Evolutionary conservation across 2,888 invertebrate species (phyloP).

Genomic region (Eupithecia centaureata): DNA sequence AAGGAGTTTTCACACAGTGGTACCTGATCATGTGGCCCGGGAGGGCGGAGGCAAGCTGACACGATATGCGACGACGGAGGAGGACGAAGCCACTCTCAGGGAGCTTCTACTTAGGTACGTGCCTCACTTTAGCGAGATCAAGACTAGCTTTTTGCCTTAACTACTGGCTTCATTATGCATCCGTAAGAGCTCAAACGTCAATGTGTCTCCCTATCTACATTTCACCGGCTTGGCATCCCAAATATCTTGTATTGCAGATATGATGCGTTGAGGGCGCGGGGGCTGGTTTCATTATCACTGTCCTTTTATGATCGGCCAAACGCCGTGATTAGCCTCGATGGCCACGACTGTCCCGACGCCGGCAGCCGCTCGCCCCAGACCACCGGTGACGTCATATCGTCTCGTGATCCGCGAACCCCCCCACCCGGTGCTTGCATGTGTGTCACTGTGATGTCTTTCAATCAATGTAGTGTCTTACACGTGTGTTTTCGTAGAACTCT

Average conservation of each 20-base stretch:
- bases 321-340: constrained; percentile 71
- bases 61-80: constrained; percentile 93
- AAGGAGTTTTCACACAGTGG: constrained; percentile 80
- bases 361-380: constrained; percentile 17
- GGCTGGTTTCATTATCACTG: constrained; percentile 60
- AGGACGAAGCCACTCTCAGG: constrained; percentile 97
- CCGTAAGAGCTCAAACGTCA: constrained; percentile 47
- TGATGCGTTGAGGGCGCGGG: constrained; percentile 62
- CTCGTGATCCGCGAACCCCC: constrained; percentile 32
- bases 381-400: constrained; percentile 23
- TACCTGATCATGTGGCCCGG: constrained; percentile 83
- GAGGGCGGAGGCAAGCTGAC: constrained; percentile 86
- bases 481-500: constrained; percentile 41
- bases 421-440: constrained; percentile 68
- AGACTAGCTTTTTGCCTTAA: constrained; percentile 74
- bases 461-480: constrained; percentile 50
- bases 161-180: constrained; percentile 73
- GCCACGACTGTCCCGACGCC: constrained; percentile 57
- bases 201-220: constrained; percentile 49
- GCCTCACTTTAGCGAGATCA: constrained; percentile 64
- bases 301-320: constrained; percentile 65
- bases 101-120: constrained; percentile 96
- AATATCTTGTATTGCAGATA: constrained; percentile 81
- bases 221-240: constrained; percentile 78
- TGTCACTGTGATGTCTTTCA: constrained; percentile 63